A percentile compares a stretch with the other conserved stretches of the same genome.
Evolutionary conservation across 2,888 invertebrate genomes (phyloP).

Genomic region (Caenorhabditis sp.): DNA sequence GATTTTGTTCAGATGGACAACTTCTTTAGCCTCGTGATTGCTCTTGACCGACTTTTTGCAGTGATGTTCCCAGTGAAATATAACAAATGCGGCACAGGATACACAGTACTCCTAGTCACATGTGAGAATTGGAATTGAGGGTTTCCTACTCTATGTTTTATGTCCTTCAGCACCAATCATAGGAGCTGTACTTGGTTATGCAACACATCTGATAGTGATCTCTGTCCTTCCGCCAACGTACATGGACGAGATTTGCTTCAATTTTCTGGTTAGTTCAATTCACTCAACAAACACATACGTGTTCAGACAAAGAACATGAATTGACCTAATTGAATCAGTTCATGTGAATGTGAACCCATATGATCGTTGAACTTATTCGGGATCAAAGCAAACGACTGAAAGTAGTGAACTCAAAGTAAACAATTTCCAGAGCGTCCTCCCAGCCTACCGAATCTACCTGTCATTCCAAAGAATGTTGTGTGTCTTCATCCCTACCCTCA

Average conservation of each 20-base stretch:
- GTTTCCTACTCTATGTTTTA: too few relatives aligned
- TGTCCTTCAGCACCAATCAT: conserved; percentile 31
- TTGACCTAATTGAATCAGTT: background rate
- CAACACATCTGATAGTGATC: conserved; percentile 17
- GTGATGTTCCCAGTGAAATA: conserved; percentile 38
- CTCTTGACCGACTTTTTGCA: conserved; percentile 47
- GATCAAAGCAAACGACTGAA: background rate
- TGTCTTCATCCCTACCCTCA: conserved; percentile 45
- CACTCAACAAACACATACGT: too few relatives aligned
- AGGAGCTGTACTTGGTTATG: conserved; percentile 19
- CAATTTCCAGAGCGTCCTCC: conserved; percentile 29
- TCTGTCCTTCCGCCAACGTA: conserved; percentile 12
- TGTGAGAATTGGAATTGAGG: conserved; percentile 17
- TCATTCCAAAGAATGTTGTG: conserved; percentile 52
- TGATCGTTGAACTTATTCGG: too few relatives aligned
- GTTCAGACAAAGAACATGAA: too few relatives aligned
- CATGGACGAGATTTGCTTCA: conserved; percentile 54
- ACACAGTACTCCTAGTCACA: conserved; percentile 42
- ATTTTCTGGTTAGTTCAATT: conserved; percentile 27
- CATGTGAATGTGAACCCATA: too few relatives aligned
- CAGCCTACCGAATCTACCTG: conserved; percentile 27
- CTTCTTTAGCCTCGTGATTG: conserved; percentile 30
- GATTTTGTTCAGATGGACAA: conserved; percentile 51
- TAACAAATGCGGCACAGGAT: conserved; percentile 29
- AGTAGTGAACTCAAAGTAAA: too few relatives aligned